A percentile compares a stretch with the other conserved stretches of the same genome.
These are phyloP conservation scores for Napeogenes sylphis DNA, from an alignment of 2,888 invertebrate genomes.

Conservation along the genomic window DNA sequence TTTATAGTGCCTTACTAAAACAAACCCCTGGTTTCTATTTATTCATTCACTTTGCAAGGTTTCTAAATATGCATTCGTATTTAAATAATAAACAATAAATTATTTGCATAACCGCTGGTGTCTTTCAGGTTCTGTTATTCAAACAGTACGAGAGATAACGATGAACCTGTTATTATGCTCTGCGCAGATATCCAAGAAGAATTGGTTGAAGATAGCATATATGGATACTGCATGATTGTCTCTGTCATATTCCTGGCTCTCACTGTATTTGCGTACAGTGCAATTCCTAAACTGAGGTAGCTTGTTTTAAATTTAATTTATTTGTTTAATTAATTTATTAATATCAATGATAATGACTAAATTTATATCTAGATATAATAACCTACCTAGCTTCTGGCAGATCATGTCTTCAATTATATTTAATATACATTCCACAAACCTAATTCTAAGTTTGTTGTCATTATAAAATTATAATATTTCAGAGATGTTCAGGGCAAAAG, in stretches of 20 bases:
- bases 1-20: too few relatives aligned
- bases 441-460: too few relatives aligned
- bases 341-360: background rate
- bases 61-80: too few relatives aligned
- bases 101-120: too few relatives aligned
- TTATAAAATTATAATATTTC: slow-evolving; percentile 15
- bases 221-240: slow-evolving; percentile 54
- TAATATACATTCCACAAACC: too few relatives aligned
- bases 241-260: slow-evolving; percentile 53
- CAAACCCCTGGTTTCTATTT: too few relatives aligned
- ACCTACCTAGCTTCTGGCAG: too few relatives aligned
- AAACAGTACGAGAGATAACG: slow-evolving; percentile 32
- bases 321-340: background rate
- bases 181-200: slow-evolving; percentile 33
- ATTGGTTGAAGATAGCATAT: slow-evolving; percentile 38
- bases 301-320: slow-evolving; percentile 9
- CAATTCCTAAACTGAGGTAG: slow-evolving; percentile 56
- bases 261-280: slow-evolving; percentile 50
- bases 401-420: too few relatives aligned
- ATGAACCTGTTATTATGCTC: slow-evolving; percentile 38
- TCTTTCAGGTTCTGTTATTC: slow-evolving; percentile 49
- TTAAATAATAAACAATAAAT: too few relatives aligned
- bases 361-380: too few relatives aligned
- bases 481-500: slow-evolving; percentile 68
- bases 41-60: too few relatives aligned